Evolutionary conservation across 2,797 vertebrate species (phyloP), one percentile per base, ranked within the genome.

Genomic region (Eulemur coronatus): DNA sequence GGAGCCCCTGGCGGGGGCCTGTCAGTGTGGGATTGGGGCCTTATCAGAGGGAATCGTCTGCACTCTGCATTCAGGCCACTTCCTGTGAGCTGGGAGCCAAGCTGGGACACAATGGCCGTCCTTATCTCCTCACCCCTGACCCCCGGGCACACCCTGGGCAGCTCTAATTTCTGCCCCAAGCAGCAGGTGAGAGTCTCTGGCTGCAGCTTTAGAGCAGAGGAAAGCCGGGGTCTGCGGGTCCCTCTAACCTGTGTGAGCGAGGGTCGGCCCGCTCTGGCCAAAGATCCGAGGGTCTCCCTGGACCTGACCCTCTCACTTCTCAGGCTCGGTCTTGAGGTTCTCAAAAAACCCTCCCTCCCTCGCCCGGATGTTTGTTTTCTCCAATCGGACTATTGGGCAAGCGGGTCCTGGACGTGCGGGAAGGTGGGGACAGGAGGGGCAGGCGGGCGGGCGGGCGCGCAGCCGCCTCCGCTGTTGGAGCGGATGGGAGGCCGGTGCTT

Each of bases 1-100:
- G 11, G 48, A 22, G 67, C 72, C 67, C 18, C 81, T 43, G 52
- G 87, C 78, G 20, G 26, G 57, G 46, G 35, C 12, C 89, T 33
- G 72, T 38, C 59, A 30, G 35, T 4, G 84, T 15, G 73, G 90
- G 85, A 55, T 59, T 41, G 75, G 46, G 30, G 69, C 93, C 99
- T 99, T 99, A 99, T 99, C 99, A 99, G 99, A 99, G 99, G 97
- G 98, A 96, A 97, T 97, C 93, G 63, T 99, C 98, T 98, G 97
- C 97, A 88, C 99, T 98, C 99, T 98, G 98, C 98, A 98, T 99
- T 99, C 99, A 99, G 98, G 92, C 98, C 97, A 96, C 99, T 99
- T 99, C 99, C 99, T 99, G 99, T 98, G 97, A 97, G 97, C 99
- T 99, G 99, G 99, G 99, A 99, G 99, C 99, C 99, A 99, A 99